Evolutionary conservation across 2,113 vertebrate species (phyloP).

Genomic region (Cebidichthys violaceus): DNA sequence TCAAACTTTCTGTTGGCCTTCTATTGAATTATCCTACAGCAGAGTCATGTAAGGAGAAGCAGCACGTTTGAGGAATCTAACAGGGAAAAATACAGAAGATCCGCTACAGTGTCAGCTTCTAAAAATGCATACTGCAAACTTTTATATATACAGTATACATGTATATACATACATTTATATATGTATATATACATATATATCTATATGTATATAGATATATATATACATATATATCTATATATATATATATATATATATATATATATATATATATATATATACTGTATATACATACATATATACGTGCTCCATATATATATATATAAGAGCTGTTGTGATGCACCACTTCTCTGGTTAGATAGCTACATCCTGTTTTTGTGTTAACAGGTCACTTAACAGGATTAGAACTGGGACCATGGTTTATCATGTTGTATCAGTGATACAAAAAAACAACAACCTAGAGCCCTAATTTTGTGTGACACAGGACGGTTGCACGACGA

Average conservation of each 20-base stretch:
- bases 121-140: neutral
- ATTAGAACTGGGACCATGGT: neutral
- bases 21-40: neutral
- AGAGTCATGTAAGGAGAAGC: slow-evolving; percentile 37
- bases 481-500: neutral
- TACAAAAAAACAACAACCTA: neutral
- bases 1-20: neutral
- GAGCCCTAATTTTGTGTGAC: neutral
- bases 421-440: neutral
- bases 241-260: too few species aligned
- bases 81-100: neutral
- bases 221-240: neutral
- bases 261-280: too few species aligned
- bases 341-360: neutral
- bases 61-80: slow-evolving; percentile 34
- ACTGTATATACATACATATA: too few species aligned
- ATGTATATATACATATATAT: too few species aligned
- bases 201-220: too few species aligned
- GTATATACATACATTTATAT: too few species aligned
- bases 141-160: too few species aligned
- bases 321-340: neutral
- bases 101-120: neutral
- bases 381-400: neutral
- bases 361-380: neutral
- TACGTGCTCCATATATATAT: too few species aligned